phyloP scores from a whole-genome alignment of 1,140 invertebrate genomes.

The Heliconius congener region DNA sequence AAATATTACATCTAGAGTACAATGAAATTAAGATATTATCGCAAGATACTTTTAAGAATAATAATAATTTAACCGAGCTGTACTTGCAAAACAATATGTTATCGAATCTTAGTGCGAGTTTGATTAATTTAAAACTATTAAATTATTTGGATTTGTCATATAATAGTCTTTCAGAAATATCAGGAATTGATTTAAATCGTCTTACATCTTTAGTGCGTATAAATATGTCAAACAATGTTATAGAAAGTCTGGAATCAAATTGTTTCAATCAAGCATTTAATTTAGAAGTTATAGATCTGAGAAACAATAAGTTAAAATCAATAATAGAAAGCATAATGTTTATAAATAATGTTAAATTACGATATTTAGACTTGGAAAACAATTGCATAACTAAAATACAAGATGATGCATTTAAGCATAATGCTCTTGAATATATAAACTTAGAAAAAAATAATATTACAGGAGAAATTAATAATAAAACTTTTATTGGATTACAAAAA shows the following conservation, averaged over 20 bases:
- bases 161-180: slow-evolving; percentile 54
- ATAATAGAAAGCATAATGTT: slow-evolving; percentile 55
- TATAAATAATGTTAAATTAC: slow-evolving; percentile 51
- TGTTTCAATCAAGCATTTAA: slow-evolving; percentile 58
- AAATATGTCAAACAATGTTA: slow-evolving; percentile 60
- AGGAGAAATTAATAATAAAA: slow-evolving; percentile 47
- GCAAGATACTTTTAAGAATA: slow-evolving; percentile 47
- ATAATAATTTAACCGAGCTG: slow-evolving; percentile 49
- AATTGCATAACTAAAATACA: slow-evolving; percentile 56
- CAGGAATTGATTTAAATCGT: slow-evolving; percentile 56
- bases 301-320: slow-evolving; percentile 55
- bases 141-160: slow-evolving; percentile 52
- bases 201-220: slow-evolving; percentile 47
- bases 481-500: slow-evolving; percentile 51
- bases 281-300: slow-evolving; percentile 57
- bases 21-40: slow-evolving; percentile 49
- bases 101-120: slow-evolving; percentile 48
- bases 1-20: slow-evolving; percentile 49
- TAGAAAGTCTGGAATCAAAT: slow-evolving; percentile 56
- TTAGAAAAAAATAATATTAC: slow-evolving; percentile 57
- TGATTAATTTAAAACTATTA: slow-evolving; percentile 55
- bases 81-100: slow-evolving; percentile 56
- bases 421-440: slow-evolving; percentile 51
- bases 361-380: slow-evolving; percentile 56
- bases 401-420: slow-evolving; percentile 57